phyloP scores from a whole-genome alignment of 2,797 vertebrate genomes.

The Oreochromis grahami region DNA sequence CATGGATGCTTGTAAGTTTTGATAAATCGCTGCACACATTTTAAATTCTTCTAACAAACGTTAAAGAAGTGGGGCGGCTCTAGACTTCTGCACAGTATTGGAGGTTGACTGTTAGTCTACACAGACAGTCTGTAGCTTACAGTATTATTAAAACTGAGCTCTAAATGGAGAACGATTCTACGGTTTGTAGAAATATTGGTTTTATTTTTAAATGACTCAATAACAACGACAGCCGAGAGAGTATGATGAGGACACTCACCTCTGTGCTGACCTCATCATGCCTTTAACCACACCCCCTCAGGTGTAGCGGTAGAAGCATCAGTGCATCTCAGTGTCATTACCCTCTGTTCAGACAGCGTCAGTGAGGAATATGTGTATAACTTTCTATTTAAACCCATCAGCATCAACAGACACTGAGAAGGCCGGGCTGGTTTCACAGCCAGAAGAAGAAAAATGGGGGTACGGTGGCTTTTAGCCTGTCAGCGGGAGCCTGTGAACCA shows the following conservation, averaged over 20 bases:
- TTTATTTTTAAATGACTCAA: background rate
- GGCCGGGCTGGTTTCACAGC: background rate
- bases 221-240: background rate
- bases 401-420: background rate
- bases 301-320: background rate
- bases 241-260: background rate
- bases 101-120: too few species aligned
- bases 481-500: background rate
- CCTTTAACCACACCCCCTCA: background rate
- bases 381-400: background rate
- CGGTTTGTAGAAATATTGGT: too few species aligned
- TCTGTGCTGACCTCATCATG: background rate
- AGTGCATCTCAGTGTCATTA: background rate
- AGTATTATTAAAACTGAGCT: too few species aligned
- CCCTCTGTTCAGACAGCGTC: background rate
- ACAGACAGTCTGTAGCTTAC: too few species aligned
- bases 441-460: background rate
- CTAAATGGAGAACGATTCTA: too few species aligned
- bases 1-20: too few species aligned
- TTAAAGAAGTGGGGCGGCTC: too few species aligned
- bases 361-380: background rate
- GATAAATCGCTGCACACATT: too few species aligned
- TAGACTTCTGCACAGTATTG: too few species aligned
- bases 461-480: background rate
- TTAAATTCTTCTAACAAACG: too few species aligned